phyloP scores from a whole-genome alignment of 1,140 invertebrate species.

The Melipona quadrifasciata region DNA sequence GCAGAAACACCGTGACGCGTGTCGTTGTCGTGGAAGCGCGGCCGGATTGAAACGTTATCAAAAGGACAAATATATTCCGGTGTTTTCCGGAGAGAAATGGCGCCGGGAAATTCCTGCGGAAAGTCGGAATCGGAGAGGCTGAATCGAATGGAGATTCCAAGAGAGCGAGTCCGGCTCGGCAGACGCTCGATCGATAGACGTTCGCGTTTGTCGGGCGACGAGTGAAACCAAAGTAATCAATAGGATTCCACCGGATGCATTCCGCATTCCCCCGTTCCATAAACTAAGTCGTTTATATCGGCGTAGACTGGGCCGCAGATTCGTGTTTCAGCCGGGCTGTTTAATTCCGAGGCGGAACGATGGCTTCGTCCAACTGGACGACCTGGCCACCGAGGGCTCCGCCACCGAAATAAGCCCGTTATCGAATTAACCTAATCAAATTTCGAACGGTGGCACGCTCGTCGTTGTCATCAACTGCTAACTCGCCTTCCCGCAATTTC shows the following conservation, averaged over 20 bases:
- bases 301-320: constrained; percentile 36
- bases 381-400: neutral
- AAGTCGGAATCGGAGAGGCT: no score
- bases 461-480: neutral
- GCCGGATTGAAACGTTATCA: neutral
- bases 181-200: neutral
- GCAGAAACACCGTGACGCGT: no score
- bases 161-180: neutral
- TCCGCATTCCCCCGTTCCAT: constrained; percentile 16
- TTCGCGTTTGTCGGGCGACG: neutral
- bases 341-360: constrained; percentile 35
- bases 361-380: constrained; percentile 46
- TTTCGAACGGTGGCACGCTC: constrained; percentile 31
- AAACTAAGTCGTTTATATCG: constrained; percentile 41
- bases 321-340: constrained; percentile 23
- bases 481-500: no score
- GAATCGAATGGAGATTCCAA: constrained; percentile 12
- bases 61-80: neutral
- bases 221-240: constrained; percentile 44
- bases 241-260: constrained; percentile 24
- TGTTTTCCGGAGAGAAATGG: neutral
- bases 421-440: constrained; percentile 60
- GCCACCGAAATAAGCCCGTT: constrained; percentile 62
- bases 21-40: no score
- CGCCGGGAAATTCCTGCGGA: neutral